Base-by-base conservation (phyloP, 2,888 invertebrate genomes). In the Oegoconia quadripuncta region DNA sequence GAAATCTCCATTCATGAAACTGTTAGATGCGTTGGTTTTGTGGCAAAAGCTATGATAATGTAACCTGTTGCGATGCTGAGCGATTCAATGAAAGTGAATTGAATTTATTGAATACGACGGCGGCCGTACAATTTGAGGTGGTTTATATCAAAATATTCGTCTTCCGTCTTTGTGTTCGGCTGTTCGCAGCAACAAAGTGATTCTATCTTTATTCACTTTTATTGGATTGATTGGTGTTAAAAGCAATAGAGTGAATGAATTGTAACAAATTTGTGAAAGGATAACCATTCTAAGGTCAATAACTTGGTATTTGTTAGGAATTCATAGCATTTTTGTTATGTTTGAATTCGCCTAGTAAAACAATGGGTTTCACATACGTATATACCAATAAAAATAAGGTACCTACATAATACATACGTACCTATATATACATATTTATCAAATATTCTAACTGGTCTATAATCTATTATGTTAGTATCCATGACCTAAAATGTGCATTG, bases 1-100 rank as follows among this genome's bases (percentile, higher is more conserved):
- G 71, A 81, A 79, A 81, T 60, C 72, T 59, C 70, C 82, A 87
- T 86, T 86, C 84, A 86, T 77, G 66, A 75, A 75, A 70, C 71
- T 72, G 70, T 80, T 79, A 75, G 77, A 75, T 78, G 75, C 67
- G 64, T 68, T 60, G 64, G 72, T 78, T 80, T 77, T 78, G 72
- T 70, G 65, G 72, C 66, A 62, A 73, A 78, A 62, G 72, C 68
- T 65, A 63, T 71, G 70, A 71, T 75, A 75, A 74, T 70, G 66
- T 75, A 69, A 84, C 84, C 82, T 83, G 83, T 83, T 80, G 80
- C 70, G 36, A 47, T 52, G 13, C 20, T 39, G 43, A 48, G 53
- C 53, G 52, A 41, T 37, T 68, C 37, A 58, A 50, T 50, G 52
- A 62, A 52, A 42, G 52, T 66, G 59, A 55, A 48, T 46, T 64